Evolutionary conservation across 2,113 vertebrate species (phyloP), one percentile per base, ranked within the genome.

Genomic region (Aegithalos caudatus): DNA sequence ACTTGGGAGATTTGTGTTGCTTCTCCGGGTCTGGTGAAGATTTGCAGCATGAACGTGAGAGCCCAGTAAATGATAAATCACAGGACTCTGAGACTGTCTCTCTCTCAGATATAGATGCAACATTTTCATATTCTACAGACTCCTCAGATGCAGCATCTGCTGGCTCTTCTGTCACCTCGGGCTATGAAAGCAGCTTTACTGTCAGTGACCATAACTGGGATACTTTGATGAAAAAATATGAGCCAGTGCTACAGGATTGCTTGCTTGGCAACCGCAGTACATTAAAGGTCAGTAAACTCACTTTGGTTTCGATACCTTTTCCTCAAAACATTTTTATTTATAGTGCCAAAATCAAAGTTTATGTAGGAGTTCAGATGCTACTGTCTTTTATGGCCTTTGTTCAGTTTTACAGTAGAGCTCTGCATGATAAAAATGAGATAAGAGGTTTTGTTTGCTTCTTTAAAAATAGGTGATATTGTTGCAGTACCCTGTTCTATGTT

Each of bases 121-220:
- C 82, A 2, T 92, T 98, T 86, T 98, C 97, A 4, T 94, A 95
- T 80, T 96, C 95, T 89, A 98, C 82, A 1, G 98, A 98, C 86
- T 96, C 96, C 73, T 98, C 89, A 0, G 98, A 98, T 88, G 96
- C 98, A 8, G 95, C 96, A 13, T 98, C 98, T 27, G 97, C 97
- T 76, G 95, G 82, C 25, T 98, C 98, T 53, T 98, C 98, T 24
- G 95, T 98, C 94, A 99, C 98, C 61, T 99, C 98, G 3, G 98
- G 98, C 71, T 98, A 98, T 6, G 98, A 98, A 88, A 98, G 98
- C 29, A 83, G 97, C 35, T 92, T 93, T 80, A 93, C 94, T 12
- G 44, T 31, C 42, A 83, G 60, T 53, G 97, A 98, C 78, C 96
- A 93, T 12, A 92, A 92, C 88, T 99, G 98, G 98, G 98, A 98